These are phyloP conservation scores for Pitta sordida DNA, from an alignment of 2,113 vertebrate genomes.

Conservation along the genomic window DNA sequence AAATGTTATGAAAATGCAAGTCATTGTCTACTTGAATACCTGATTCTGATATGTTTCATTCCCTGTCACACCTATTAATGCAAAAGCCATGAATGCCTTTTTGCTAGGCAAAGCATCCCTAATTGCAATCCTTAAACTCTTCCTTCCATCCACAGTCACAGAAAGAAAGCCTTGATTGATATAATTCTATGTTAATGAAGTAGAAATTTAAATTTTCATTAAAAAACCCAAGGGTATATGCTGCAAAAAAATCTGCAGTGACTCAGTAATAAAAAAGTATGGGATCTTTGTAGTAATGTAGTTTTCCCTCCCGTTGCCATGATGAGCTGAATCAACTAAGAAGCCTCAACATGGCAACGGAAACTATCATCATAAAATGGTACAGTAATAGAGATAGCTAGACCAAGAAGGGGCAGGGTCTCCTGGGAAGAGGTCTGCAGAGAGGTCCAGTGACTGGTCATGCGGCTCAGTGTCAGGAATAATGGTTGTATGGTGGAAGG, in stretches of 20 bases:
- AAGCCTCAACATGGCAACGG: conserved; percentile 88
- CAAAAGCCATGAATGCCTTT: conserved; percentile 44
- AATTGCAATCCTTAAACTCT: conserved; percentile 62
- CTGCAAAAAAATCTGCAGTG: conserved; percentile 86
- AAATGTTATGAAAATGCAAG: conserved; percentile 39
- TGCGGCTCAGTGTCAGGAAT: conserved; percentile 99
- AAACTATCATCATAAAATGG: conserved; percentile 99
- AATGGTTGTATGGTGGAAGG: conserved; percentile 99
- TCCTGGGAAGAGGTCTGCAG: conserved; percentile 98
- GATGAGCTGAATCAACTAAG: conserved; percentile 71
- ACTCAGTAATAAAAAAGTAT: conserved; percentile 78
- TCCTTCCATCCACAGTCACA: conserved; percentile 95
- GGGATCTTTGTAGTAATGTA: conserved; percentile 77
- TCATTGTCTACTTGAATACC: conserved; percentile 54
- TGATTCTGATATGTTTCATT: conserved; percentile 68
- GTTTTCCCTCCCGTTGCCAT: conserved; percentile 93
- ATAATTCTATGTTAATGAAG: conserved; percentile 72
- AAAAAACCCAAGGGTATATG: conserved; percentile 75
- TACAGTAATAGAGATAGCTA: conserved; percentile 99
- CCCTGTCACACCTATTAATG: conserved; percentile 37
- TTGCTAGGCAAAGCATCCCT: conserved; percentile 44
- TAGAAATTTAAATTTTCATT: conserved; percentile 70
- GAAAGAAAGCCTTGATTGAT: conserved; percentile 84
- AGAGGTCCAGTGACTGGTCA: conserved; percentile 99
- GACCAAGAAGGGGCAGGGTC: conserved; percentile 98